Evolutionary conservation across 1,140 invertebrate genomes (phyloP).

Genomic region (Cylas formicarius): DNA sequence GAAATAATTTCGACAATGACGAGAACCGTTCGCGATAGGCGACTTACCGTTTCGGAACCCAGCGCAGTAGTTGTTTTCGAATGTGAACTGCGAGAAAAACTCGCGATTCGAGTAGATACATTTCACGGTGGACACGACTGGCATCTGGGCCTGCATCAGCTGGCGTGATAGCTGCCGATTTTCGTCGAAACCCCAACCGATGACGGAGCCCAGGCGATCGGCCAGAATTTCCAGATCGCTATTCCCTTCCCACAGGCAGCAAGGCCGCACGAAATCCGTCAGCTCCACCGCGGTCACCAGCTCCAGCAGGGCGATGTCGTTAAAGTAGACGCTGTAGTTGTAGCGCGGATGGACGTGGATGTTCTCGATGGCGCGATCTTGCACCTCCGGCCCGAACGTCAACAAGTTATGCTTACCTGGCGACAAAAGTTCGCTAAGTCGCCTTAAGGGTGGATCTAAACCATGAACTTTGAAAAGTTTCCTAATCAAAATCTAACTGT

Average conservation of each 20-base stretch:
- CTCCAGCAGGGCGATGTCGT: slow-evolving; percentile 51
- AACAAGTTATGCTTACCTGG: slow-evolving; percentile 48
- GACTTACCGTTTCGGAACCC: slow-evolving; percentile 42
- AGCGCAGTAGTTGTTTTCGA: slow-evolving; percentile 55
- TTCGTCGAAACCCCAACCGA: slow-evolving; percentile 58
- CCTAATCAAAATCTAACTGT: too few species aligned
- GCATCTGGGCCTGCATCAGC: slow-evolving; percentile 39
- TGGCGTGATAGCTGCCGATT: slow-evolving; percentile 46
- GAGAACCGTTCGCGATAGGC: not conserved
- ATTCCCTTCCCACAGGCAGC: slow-evolving; percentile 52
- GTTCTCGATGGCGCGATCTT: slow-evolving; percentile 41
- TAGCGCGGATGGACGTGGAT: slow-evolving; percentile 52
- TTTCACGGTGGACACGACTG: slow-evolving; percentile 31
- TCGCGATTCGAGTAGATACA: slow-evolving; percentile 38
- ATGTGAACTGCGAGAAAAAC: slow-evolving; percentile 48
- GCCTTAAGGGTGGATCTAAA: too few species aligned
- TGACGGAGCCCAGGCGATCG: slow-evolving; percentile 48
- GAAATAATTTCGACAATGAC: not conserved
- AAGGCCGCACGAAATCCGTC: slow-evolving; percentile 48
- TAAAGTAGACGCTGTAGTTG: slow-evolving; percentile 46
- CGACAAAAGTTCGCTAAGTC: slow-evolving; percentile 26
- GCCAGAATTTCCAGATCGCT: slow-evolving; percentile 44
- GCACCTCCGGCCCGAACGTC: slow-evolving; percentile 39
- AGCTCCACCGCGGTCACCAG: slow-evolving; percentile 45
- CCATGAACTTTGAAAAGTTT: too few species aligned